phyloP scores from a whole-genome alignment of 2,113 vertebrate genomes.

The Danio rerio region GRCz12tu NC_133193.1:24579001-24579500 shows the following conservation, averaged over 20 bases:
- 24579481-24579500: slow-evolving; percentile 70
- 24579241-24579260: not conserved
- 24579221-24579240: not conserved
- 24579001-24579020: no score
- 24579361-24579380: slow-evolving; percentile 37
- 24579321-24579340: not conserved
- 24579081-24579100: no score
- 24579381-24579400: slow-evolving; percentile 34
- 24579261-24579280: not conserved
- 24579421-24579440: slow-evolving; percentile 60
- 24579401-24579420: slow-evolving; percentile 52
- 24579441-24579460: slow-evolving; percentile 72
- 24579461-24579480: slow-evolving; percentile 74
- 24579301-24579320: not conserved
- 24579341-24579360: not conserved
- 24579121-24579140: no score
- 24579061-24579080: no score
- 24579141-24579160: no score
- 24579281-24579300: not conserved
- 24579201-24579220: not conserved
- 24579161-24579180: not conserved
- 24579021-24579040: no score
- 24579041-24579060: no score
- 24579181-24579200: not conserved
- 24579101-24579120: no score